Conservation (phyloP, 2,113 vertebrate species). For the Leptobrachium ailaonicum region DNA sequence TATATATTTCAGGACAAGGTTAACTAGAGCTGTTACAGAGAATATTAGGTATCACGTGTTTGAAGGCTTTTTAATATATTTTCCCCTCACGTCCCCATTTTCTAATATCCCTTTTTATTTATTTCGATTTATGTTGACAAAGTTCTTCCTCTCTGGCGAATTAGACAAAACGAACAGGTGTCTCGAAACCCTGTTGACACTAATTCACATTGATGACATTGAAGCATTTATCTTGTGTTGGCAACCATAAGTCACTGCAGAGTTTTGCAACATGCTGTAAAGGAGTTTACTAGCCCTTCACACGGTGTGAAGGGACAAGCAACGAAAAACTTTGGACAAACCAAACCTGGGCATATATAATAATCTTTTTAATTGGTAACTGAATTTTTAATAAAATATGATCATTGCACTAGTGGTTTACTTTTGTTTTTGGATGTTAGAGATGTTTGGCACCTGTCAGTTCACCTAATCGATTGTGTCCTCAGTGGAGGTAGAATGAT, state of each 20-base stretch:
- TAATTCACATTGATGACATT: slow-evolving; percentile 21
- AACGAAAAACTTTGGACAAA: slow-evolving; percentile 38
- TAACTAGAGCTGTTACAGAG: slow-evolving; percentile 80
- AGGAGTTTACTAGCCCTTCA: slow-evolving; percentile 7
- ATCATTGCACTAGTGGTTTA: slow-evolving; percentile 22
- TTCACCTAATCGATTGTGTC: no score
- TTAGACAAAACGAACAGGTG: slow-evolving; percentile 54
- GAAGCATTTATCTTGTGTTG: slow-evolving; percentile 3
- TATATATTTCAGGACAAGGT: slow-evolving; percentile 99
- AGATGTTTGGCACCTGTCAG: no score
- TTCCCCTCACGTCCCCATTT: slow-evolving; percentile 2
- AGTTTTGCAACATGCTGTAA: slow-evolving; percentile 21
- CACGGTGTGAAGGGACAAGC: slow-evolving; percentile 22
- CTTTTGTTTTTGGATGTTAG: no score
- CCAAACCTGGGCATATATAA: slow-evolving; percentile 37
- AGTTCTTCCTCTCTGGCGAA: slow-evolving; percentile 59
- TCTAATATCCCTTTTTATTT: slow-evolving; percentile 49
- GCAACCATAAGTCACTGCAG: slow-evolving; percentile 17
- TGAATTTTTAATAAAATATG: slow-evolving; percentile 48
- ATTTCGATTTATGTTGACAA: slow-evolving; percentile 46
- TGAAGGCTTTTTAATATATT: slow-evolving; percentile 59
- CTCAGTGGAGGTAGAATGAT: no score
- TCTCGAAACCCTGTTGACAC: slow-evolving; percentile 50
- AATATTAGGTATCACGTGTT: slow-evolving; percentile 67
- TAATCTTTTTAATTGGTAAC: slow-evolving; percentile 46